Evolutionary conservation across 2,797 vertebrate genomes (phyloP).

Genomic region (Dendrocincla fuliginosa): DNA sequence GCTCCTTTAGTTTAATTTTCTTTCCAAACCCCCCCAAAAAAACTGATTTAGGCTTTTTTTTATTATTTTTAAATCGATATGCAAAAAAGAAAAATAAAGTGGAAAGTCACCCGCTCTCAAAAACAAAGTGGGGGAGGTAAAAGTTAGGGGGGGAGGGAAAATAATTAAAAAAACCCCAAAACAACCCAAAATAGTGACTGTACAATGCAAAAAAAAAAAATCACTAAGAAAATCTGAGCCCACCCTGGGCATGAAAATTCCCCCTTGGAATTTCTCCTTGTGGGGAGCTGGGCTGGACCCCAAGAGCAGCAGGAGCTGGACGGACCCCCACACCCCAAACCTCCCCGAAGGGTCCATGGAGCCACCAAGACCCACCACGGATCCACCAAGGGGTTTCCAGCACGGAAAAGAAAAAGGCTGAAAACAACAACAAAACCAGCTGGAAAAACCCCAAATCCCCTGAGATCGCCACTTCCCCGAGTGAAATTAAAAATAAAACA

Average conservation of each 20-base stretch:
- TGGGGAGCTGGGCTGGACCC: background rate
- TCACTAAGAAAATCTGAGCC: background rate
- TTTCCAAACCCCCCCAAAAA: conserved; percentile 25
- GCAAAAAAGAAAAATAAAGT: conserved; percentile 52
- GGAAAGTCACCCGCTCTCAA: background rate
- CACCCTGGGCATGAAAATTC: background rate
- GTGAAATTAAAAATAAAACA: background rate
- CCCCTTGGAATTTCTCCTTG: background rate
- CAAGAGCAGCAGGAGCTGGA: background rate
- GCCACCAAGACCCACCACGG: background rate
- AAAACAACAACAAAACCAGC: background rate
- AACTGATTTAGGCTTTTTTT: conserved; percentile 22
- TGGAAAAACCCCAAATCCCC: conserved; percentile 13
- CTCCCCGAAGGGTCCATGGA: background rate
- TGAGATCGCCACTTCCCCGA: conserved; percentile 20
- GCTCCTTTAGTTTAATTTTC: background rate
- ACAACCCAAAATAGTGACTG: conserved; percentile 39
- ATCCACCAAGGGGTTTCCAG: conserved; percentile 11
- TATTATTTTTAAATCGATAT: conserved; percentile 31
- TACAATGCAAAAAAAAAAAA: conserved; percentile 44
- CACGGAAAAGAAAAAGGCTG: background rate
- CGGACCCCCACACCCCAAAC: background rate
- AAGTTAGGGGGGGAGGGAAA: background rate
- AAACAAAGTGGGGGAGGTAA: background rate
- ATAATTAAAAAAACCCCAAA: background rate